Evolutionary conservation across 2,113 vertebrate species (phyloP).

Genomic region (Prionailurus bengalensis): DNA sequence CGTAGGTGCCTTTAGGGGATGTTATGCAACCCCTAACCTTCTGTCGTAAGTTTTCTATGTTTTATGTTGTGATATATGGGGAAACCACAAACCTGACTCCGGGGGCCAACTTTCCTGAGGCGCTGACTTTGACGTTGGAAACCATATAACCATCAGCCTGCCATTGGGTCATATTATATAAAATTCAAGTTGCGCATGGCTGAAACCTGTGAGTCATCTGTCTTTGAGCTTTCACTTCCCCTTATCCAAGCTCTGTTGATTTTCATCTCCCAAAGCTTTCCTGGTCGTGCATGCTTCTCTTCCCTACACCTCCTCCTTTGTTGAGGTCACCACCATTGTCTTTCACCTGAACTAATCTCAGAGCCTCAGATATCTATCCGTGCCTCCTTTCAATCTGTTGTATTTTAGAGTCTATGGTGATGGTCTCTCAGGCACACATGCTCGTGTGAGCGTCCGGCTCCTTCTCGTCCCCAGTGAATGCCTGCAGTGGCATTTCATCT

Average conservation of each 20-base stretch:
- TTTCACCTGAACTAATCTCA: background rate
- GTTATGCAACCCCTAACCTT: constrained; percentile 53
- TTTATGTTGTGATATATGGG: constrained; percentile 63
- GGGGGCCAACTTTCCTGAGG: constrained; percentile 48
- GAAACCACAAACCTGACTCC: constrained; percentile 52
- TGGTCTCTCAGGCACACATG: background rate
- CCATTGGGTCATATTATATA: background rate
- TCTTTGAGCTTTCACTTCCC: background rate
- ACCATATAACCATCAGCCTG: background rate
- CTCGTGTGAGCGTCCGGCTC: background rate
- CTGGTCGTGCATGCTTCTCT: background rate
- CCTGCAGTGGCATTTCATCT: background rate
- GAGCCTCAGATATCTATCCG: background rate
- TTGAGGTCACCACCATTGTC: background rate
- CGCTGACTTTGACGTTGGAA: constrained; percentile 48
- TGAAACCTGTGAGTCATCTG: background rate
- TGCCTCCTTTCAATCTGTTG: background rate
- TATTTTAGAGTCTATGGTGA: background rate
- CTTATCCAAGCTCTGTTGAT: background rate
- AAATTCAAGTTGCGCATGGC: background rate
- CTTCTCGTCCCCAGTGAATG: background rate
- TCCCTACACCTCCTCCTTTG: no score
- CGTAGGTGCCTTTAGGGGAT: constrained; percentile 53
- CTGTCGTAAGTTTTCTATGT: background rate
- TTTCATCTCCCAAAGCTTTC: background rate